Base-by-base conservation (phyloP, 2,888 invertebrate species). In the Endomychus coccineus region DNA sequence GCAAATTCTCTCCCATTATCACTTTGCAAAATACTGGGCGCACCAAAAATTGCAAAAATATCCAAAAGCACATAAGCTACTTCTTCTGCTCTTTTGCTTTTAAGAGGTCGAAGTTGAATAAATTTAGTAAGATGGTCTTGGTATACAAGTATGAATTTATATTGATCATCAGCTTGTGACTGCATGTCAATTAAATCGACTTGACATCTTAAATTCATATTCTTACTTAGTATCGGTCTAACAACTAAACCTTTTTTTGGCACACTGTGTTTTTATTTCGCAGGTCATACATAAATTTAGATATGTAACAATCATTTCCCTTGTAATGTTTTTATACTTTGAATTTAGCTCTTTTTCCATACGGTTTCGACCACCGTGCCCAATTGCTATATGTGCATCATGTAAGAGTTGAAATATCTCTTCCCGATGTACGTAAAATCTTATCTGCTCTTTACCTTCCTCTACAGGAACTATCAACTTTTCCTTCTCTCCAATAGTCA, bases 51-150 rank as follows among this genome's bases (percentile, higher is more conserved):
- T 4, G 40, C 44, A 46, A 64, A 61, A 34, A 64, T 59, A 34
- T 61, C 58, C 15, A 57, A 16, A 2, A 65, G 27, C 9, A 43
- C 23, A 34, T 55, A 39, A 11, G 61, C 58, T 7, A 62, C 59
- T 44, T 63, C 59, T 31, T 36, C 43, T 1, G 59, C 55, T 36
- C 40, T 37, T 37, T 62, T 60, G 1, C 43, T 51, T 43, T 51
- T 44, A 12, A 64, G 40, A 3, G 62, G 36, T 27, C 58, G 42
- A 2, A 64, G 41, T 7, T 45, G 32, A 7, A 62, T 48, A 49
- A 62, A 64, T 51, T 64, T 60, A 7, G 61, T 64, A 0, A 55
- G 27, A 35, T 60, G 56, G 34, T 60, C 61, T 47, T 61, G 58
- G 41, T 62, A 59, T 1, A 56, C 54, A 22, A 63, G 30, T 15